Evolutionary conservation across 35 echinoderm and acorn worm species (phyloP), one percentile per base, ranked within the genome.

Genomic region (Eucidaris tribuloides): DNA sequence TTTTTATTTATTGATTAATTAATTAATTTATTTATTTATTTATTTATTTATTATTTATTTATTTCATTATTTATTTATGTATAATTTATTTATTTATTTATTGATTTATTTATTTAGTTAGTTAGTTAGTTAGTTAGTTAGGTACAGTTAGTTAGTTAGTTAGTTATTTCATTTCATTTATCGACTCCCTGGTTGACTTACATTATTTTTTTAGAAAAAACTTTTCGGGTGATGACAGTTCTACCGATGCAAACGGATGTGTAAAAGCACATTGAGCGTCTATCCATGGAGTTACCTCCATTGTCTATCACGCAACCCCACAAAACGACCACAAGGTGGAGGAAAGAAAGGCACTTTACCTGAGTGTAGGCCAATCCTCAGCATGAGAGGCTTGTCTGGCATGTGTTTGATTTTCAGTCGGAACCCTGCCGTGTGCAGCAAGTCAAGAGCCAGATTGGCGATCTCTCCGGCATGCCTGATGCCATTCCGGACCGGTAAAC

Each of bases 351-450:
- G 50, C 25, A 48, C 13, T 24, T 46, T 84, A 89, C 86, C 86
- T 19, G 86, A 83, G 49, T 89, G 86, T 23, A 89, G 81, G n/a
- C 86, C 86, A 81, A 79, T 60, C 54, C 86, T 40, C 28, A 89
- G 61, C 44, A 65, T 82, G 48, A 89, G 59, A 24, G 77, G 77
- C 24, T 62, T 48, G 36, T 84, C 58, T 3, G 86, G 78, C 44
- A 81, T 43, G 58, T 89, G 86, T 23, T 64, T 24, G 59, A 89
- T 79, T 11, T 34, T 81, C 20, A 50, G 49, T 28, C 59, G 29
- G 48, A 89, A 89, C 15, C 62, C 77, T 31, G 77, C 78, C 19
- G 83, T 79, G 19, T 61, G 45, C 59, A 89, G 79, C 3, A 89
- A 52, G 14, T 76, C 79, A n/a, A 89, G 62, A 1, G 86, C 86